phyloP scores from a whole-genome alignment of 2,888 invertebrate species.

The Cremastinae sp. region DNA sequence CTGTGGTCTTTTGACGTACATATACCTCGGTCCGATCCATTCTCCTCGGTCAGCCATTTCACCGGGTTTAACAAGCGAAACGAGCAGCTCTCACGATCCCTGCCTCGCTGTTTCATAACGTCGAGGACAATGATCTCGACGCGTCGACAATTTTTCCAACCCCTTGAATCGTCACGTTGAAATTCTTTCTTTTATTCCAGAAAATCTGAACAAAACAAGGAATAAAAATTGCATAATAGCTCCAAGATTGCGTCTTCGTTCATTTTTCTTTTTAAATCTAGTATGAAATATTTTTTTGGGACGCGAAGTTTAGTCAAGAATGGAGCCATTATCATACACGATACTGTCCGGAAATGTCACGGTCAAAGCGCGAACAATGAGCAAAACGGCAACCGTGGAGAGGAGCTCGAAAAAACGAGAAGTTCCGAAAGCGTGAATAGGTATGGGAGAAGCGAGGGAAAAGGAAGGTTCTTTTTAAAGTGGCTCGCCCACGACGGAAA shows the following conservation, averaged over 20 bases:
- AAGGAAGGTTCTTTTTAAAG: slow-evolving; percentile 50
- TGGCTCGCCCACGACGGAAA: slow-evolving; percentile 57
- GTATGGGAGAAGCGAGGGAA: slow-evolving; percentile 51
- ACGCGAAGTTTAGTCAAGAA: slow-evolving; percentile 10
- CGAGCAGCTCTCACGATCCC: slow-evolving; percentile 46
- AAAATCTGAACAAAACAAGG: no score
- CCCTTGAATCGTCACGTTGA: no score
- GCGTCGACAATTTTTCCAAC: no score
- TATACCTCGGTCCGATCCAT: slow-evolving; percentile 16
- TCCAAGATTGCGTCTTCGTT: no score
- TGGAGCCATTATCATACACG: slow-evolving; percentile 21
- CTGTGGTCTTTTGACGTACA: neutral
- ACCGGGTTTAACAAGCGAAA: slow-evolving; percentile 49
- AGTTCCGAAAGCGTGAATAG: slow-evolving; percentile 26
- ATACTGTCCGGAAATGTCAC: slow-evolving; percentile 57
- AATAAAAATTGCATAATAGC: no score
- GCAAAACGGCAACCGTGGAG: slow-evolving; percentile 2
- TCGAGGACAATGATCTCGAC: no score
- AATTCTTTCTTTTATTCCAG: no score
- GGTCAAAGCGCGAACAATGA: slow-evolving; percentile 48
- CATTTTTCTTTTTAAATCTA: no score
- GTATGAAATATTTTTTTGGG: slow-evolving; percentile 3
- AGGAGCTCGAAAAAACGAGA: slow-evolving; percentile 17
- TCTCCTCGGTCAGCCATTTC: slow-evolving; percentile 31
- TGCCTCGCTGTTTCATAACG: no score